Conservation (phyloP, 1,140 invertebrate species). For the Musca domestica region DNA sequence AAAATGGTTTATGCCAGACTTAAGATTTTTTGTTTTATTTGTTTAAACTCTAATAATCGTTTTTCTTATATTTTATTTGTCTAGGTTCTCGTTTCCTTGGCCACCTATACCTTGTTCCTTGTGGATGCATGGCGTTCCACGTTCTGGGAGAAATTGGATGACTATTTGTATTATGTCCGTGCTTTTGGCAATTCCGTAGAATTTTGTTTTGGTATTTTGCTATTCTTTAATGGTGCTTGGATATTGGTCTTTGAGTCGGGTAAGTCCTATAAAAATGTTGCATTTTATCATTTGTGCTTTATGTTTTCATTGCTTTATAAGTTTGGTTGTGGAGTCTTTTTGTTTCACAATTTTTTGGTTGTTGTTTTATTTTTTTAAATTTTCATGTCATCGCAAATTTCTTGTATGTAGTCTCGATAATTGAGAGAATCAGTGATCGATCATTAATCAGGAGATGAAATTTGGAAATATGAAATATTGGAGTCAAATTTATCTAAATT, state of each 20-base stretch:
- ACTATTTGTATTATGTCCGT: conserved; percentile 90
- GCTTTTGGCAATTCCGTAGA: conserved; percentile 87
- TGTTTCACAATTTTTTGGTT: conserved; percentile 7
- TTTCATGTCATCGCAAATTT: conserved; percentile 10
- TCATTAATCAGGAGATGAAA: too few relatives aligned
- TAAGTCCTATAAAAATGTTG: conserved; percentile 39
- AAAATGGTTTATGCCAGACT: too few relatives aligned
- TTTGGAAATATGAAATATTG: too few relatives aligned
- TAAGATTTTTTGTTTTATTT: too few relatives aligned
- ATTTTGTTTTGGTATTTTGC: conserved; percentile 91
- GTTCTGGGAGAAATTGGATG: conserved; percentile 92
- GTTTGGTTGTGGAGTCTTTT: conserved; percentile 9
- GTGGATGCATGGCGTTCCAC: conserved; percentile 82
- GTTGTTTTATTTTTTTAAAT: background rate
- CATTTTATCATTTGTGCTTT: conserved; percentile 3
- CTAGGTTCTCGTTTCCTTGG: conserved; percentile 72
- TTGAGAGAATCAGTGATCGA: too few relatives aligned
- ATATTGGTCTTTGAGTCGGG: conserved; percentile 85
- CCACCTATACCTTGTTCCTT: conserved; percentile 86
- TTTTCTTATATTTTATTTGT: background rate
- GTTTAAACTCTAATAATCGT: too few relatives aligned
- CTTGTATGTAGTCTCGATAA: background rate
- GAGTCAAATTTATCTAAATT: too few relatives aligned
- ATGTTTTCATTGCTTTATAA: background rate
- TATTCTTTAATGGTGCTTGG: conserved; percentile 94